Percentiles rank a stretch among this genome's conserved stretches.
These are phyloP conservation scores for Patiria miniata DNA, from an alignment of 35 echinoderm and acorn worm genomes.

Conservation along the genomic window DNA sequence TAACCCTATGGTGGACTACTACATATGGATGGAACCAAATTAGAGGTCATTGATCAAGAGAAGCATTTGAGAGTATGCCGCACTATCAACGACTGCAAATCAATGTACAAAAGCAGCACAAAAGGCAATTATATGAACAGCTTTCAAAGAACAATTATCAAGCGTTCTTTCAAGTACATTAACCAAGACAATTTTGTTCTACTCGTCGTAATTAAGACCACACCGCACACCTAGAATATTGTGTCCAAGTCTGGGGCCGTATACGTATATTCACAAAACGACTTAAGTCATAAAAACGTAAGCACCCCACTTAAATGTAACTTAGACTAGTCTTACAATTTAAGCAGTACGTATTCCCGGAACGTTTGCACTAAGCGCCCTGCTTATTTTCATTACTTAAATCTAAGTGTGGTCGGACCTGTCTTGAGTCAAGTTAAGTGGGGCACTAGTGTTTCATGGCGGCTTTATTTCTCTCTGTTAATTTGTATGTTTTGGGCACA, in stretches of 20 bases:
- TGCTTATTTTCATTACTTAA: too few relatives aligned
- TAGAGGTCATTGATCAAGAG: not conserved
- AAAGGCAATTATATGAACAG: constrained; percentile 38
- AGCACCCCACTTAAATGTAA: too few relatives aligned
- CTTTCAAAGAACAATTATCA: not conserved
- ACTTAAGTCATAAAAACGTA: too few relatives aligned
- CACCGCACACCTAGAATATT: constrained; percentile 39
- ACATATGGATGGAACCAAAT: not conserved
- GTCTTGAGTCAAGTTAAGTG: too few relatives aligned
- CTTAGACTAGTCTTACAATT: too few relatives aligned
- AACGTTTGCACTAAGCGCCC: too few relatives aligned
- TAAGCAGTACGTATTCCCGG: too few relatives aligned
- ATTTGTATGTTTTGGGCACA: too few relatives aligned
- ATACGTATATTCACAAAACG: too few relatives aligned
- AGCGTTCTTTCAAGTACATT: constrained; percentile 20
- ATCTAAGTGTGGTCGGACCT: too few relatives aligned
- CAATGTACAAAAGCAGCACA: constrained; percentile 45
- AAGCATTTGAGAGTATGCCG: constrained; percentile 35
- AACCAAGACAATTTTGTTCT: constrained; percentile 5
- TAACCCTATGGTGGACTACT: not conserved
- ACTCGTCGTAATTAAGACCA: constrained; percentile 9
- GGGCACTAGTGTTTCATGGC: too few relatives aligned
- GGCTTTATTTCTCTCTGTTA: too few relatives aligned
- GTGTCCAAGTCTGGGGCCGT: constrained; percentile 18
- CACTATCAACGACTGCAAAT: constrained; percentile 24